phyloP scores from a whole-genome alignment of 1,140 invertebrate genomes.

The Hyphantria cunea region DNA sequence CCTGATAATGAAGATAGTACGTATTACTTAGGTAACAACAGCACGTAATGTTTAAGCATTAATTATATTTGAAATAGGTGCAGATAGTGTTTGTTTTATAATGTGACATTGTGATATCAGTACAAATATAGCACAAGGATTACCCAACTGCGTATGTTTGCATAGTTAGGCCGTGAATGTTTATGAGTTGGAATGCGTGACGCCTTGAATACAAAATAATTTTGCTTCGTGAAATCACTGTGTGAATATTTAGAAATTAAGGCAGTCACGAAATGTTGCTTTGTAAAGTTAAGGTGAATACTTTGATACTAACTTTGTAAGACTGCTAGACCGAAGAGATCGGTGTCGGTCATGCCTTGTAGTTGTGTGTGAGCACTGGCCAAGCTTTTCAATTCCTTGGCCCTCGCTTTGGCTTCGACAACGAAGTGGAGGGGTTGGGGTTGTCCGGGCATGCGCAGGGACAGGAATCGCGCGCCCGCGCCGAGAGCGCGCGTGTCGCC shows the following conservation, averaged over 20 bases:
- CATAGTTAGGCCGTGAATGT: constrained; percentile 35
- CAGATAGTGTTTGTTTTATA: too few species aligned
- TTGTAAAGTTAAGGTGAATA: constrained; percentile 1
- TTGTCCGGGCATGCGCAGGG: constrained; percentile 72
- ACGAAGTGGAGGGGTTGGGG: constrained; percentile 76
- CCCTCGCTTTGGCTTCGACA: constrained; percentile 86
- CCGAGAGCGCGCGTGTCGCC: constrained; percentile 71
- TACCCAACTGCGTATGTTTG: constrained; percentile 41
- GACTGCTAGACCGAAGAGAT: constrained; percentile 87
- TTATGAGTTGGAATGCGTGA: constrained; percentile 35
- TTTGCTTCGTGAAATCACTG: constrained; percentile 32
- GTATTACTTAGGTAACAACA: too few species aligned
- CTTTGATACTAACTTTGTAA: constrained; percentile 82
- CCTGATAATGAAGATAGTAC: not conserved
- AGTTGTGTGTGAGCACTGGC: constrained; percentile 83
- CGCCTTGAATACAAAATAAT: constrained; percentile 33
- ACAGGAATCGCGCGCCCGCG: constrained; percentile 71
- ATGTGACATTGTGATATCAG: not conserved
- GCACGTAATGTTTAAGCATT: too few species aligned
- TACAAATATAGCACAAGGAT: constrained; percentile 38
- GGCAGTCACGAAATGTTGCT: constrained; percentile 4
- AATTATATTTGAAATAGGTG: too few species aligned
- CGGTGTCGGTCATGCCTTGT: constrained; percentile 84
- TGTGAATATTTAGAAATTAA: constrained; percentile 11
- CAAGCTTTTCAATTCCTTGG: constrained; percentile 85